Evolutionary conservation across 2,888 invertebrate genomes (phyloP), one percentile per base, ranked within the genome.

Genomic region (Trachelus iudaicus): DNA sequence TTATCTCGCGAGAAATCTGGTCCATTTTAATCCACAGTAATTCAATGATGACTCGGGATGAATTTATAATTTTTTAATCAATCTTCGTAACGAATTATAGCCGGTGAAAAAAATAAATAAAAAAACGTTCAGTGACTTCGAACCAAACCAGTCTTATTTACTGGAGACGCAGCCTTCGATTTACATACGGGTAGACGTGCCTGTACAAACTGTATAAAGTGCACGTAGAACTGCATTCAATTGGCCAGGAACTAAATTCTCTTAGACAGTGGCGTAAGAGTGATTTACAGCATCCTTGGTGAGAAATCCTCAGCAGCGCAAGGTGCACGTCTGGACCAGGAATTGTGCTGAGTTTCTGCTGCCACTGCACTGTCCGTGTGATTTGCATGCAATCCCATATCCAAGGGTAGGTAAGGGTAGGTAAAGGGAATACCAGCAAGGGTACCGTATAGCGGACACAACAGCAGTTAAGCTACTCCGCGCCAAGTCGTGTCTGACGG

Each of bases 261-360:
- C 69, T 30, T 69, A 30, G 69, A 69, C 69, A 33, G 69, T 33
- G 69, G 33, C 69, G 69, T 69, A 33, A 33, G 69, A 33, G 30
- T 69, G 69, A 69, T 69, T 33, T 69, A 69, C 69, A 33, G 33
- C 69, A 33, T 69, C 69, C 69, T 69, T 69, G n/a, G 69, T 69
- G 40, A 40, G 40, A 40, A 40, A 15, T 40, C 40, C 15, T 40
- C 40, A 40, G 40, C 40, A 37, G 13, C 13, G 4, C 37, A 15
- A 40, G 40, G 40, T 33, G 69, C 69, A 33, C 69, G 69, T 81
- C 79, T 74, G 76, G 69, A 34, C 73, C 77, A 75, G 79, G 85
- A 85, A 86, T 85, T 86, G 83, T 85, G 86, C 86, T 85, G 86
- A 86, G 83, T 81, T 87, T 84, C 85, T 83, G 85, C 84, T 83